Percentiles rank a stretch among this genome's conserved stretches.
Evolutionary conservation across 2,888 invertebrate species (phyloP).

Genomic region (Lasioglossum calceatum): DNA sequence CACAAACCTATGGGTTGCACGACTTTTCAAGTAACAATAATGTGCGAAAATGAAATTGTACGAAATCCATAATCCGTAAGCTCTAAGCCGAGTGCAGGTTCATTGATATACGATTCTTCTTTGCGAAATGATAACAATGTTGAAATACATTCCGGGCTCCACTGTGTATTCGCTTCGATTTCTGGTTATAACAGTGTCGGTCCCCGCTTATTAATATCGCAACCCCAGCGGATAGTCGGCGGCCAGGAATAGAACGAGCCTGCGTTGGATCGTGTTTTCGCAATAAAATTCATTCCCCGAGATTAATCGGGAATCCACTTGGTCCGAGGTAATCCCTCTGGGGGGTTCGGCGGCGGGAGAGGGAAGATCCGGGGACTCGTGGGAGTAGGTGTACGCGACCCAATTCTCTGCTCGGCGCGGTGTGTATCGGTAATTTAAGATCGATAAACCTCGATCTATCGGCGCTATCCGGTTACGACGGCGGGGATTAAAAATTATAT

Average conservation of each 20-base stretch:
- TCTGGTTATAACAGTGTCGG: too few species aligned
- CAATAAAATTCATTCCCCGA: conserved; percentile 34
- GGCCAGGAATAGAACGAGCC: background rate
- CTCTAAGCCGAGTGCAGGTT: too few species aligned
- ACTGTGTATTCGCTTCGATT: too few species aligned
- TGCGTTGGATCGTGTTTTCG: conserved; percentile 16
- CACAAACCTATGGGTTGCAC: too few species aligned
- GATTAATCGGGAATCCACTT: conserved; percentile 59
- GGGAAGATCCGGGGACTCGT: conserved; percentile 50
- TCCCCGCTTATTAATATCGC: background rate
- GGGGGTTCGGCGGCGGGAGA: background rate
- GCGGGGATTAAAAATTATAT: conserved; percentile 81
- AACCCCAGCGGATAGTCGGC: background rate
- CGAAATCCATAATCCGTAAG: too few species aligned
- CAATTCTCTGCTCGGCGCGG: conserved; percentile 69
- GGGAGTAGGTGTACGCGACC: conserved; percentile 71
- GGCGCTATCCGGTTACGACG: conserved; percentile 79
- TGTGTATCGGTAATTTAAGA: conserved; percentile 82
- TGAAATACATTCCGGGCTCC: too few species aligned
- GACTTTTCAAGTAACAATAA: too few species aligned
- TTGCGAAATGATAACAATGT: too few species aligned
- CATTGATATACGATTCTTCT: too few species aligned
- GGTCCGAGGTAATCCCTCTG: conserved; percentile 60
- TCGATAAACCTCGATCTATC: conserved; percentile 82
- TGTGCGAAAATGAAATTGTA: too few species aligned